Evolutionary conservation across 2,113 vertebrate species (phyloP), one percentile per base, ranked within the genome.

Genomic region (Pachyramphus minor): DNA sequence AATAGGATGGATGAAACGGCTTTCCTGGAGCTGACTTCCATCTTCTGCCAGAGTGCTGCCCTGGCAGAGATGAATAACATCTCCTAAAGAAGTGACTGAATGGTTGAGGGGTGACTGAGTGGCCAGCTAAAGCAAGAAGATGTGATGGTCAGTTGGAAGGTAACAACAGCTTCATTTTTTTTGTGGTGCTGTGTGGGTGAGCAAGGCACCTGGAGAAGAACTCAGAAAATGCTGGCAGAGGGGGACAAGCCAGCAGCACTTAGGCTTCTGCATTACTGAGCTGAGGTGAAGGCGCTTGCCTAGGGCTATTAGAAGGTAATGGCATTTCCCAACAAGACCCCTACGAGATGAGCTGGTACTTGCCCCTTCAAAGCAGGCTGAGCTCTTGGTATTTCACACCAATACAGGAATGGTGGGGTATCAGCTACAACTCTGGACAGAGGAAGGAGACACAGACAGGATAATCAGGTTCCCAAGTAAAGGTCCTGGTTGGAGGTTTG

Each of bases 71-170:
- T 1, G 7, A 25, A 52, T 63, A 67, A 35, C 2, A 0, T 31
- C 30, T 75, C 73, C 55, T 3, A 1, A 47, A 56, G 27, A 50
- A 77, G 16, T 0, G 1, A 19, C 35, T 14, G 33, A 28, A 12
- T 27, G 23, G 20, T 25, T 73, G 45, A 63, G 33, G n/a, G 39
- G 9, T 85, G 77, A 62, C 58, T 67, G 23, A 33, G 37, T 42
- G 42, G 23, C n/a, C 25, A 37, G 13, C 15, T 58, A 22, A 60
- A 76, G 33, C 47, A 72, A 45, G 16, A 42, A 76, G 58, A 17
- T 0, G 2, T 16, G 15, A 24, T 0, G 4, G 11, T 12, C 58
- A 27, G 8, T n/a, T 58, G 64, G 13, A n/a, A 56, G 17, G 12
- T 21, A 30, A 13, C 30, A 66, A n/a, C 33, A 88, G 37, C 58